Evolutionary conservation across 2,888 invertebrate genomes (phyloP), one percentile per base, ranked within the genome.

Genomic region (Dendrolimus pini): DNA sequence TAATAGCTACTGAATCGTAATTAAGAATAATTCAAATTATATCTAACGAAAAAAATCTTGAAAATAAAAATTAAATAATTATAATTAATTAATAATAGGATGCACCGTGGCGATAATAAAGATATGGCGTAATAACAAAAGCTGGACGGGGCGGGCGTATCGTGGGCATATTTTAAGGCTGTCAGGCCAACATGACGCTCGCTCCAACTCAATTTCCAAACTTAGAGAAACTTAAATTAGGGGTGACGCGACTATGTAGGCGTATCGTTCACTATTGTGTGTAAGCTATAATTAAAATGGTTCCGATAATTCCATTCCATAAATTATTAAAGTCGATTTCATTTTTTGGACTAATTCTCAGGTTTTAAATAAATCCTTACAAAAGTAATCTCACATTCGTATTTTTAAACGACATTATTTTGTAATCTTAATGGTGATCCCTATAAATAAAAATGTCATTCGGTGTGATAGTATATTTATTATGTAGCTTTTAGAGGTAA

Each of bases 141-240:
- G 64, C 70, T 77, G 76, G 66, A 68, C 68, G 67, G 76, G 66
- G 67, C 68, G 67, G 66, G 72, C 72, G 70, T 74, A 72, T 72
- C 75, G 75, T 79, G 75, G 75, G 72, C 78, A 84, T 86, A 86
- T 86, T 85, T 87, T 87, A 89, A 82, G 47, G 81, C 85, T 85
- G 89, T 90, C 87, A 84, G 74, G 69, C 69, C 88, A 87, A 86
- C 69, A 85, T 89, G 89, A 77, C 81, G 83, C 83, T 70, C 67
- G 65, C 65, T 59, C 52, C 58, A 54, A 58, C 67, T 75, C 72
- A 74, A 71, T 78, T 47, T 78, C 71, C 71, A 74, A 85, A 86
- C 78, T 85, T 80, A 78, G 80, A 69, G 66, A 69, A 76, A 78
- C 77, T 82, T 80, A 80, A 83, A 85, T 83, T 80, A 80, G 80